These are phyloP conservation scores for Climacteris rufus DNA, from an alignment of 2,113 vertebrate species.

Conservation along the genomic window DNA sequence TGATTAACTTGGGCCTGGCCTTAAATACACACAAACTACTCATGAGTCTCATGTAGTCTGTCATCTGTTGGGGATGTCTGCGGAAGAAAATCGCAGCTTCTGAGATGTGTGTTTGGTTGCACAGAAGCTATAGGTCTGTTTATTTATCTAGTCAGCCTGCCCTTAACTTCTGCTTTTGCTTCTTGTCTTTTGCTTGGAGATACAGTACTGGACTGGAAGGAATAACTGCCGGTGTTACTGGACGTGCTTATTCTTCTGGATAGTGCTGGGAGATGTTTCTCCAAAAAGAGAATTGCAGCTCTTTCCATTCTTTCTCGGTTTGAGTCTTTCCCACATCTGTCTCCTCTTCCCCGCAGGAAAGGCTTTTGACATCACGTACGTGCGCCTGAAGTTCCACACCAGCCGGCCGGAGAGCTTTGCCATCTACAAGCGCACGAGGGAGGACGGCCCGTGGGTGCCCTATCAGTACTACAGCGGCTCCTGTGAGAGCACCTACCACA, in stretches of 20 bases:
- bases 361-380: constrained; percentile 95
- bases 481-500: constrained; percentile 90
- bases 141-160: background rate
- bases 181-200: background rate
- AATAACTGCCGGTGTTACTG: background rate
- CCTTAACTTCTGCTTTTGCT: background rate
- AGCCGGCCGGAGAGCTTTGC: constrained; percentile 96
- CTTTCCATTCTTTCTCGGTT: background rate
- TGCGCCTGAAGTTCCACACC: constrained; percentile 96
- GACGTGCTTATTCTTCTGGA: background rate
- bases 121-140: background rate
- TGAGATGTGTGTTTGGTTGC: background rate
- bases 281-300: background rate
- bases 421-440: constrained; percentile 89
- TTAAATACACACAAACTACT: background rate
- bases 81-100: background rate
- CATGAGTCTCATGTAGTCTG: background rate
- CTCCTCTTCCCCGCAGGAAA: constrained; percentile 77
- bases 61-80: background rate
- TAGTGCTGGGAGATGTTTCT: background rate
- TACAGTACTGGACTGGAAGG: background rate
- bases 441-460: constrained; percentile 85
- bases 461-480: constrained; percentile 99
- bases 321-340: background rate
- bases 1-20: background rate